These are phyloP conservation scores for Trileptium ribeirensis DNA, from an alignment of 2,888 invertebrate genomes.

Conservation along the genomic window DNA sequence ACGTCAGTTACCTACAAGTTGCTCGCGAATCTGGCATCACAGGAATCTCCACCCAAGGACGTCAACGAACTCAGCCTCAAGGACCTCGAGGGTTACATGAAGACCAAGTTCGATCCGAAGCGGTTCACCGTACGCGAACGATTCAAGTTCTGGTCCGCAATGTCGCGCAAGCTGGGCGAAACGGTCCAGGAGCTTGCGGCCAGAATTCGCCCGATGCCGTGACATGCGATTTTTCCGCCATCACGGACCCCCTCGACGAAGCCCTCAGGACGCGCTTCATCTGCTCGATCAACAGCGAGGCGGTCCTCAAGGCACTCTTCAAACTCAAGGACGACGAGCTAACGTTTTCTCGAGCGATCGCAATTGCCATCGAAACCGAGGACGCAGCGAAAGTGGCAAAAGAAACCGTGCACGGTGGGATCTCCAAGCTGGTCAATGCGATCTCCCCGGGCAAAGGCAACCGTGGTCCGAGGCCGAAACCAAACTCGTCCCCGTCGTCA, in stretches of 20 bases:
- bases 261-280: constrained; percentile 18
- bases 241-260: not conserved
- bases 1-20: not conserved
- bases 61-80: not conserved
- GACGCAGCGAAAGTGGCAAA: constrained; percentile 29
- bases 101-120: constrained; percentile 28
- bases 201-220: constrained; percentile 31
- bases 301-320: constrained; percentile 33
- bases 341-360: constrained; percentile 26
- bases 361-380: constrained; percentile 35
- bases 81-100: not conserved
- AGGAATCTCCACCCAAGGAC: not conserved
- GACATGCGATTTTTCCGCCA: constrained; percentile 30
- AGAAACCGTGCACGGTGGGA: not conserved
- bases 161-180: constrained; percentile 32
- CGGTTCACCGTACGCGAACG: constrained; percentile 32
- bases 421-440: too few species aligned
- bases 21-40: not conserved
- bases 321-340: constrained; percentile 33
- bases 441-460: too few species aligned
- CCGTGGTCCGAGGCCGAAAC: too few species aligned
- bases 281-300: constrained; percentile 30
- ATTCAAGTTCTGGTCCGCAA: constrained; percentile 31
- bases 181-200: constrained; percentile 30
- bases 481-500: too few species aligned